Conservation (phyloP, 2,113 vertebrate species). For the Amphiprion ocellaris region DNA sequence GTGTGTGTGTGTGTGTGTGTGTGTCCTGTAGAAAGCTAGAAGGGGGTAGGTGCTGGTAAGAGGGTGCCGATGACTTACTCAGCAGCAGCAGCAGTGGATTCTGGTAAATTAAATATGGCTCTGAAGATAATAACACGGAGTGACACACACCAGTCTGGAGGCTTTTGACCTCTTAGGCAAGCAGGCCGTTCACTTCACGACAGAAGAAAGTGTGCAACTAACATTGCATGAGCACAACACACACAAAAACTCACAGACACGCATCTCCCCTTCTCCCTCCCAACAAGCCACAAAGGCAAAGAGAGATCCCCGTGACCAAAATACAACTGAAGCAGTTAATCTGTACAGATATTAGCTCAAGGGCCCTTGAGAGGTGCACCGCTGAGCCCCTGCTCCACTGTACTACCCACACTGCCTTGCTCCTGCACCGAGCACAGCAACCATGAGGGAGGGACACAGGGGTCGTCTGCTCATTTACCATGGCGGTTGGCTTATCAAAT, state of each 20-base stretch:
- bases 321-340: constrained; percentile 87
- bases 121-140: constrained; percentile 76
- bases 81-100: constrained; percentile 72
- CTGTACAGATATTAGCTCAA: constrained; percentile 85
- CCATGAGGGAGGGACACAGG: constrained; percentile 69
- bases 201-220: constrained; percentile 33
- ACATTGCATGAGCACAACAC: constrained; percentile 20
- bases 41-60: constrained; percentile 46
- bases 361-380: constrained; percentile 79
- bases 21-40: constrained; percentile 60
- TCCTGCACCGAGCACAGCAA: constrained; percentile 48
- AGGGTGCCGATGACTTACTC: constrained; percentile 74
- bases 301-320: constrained; percentile 83
- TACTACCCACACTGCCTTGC: constrained; percentile 71
- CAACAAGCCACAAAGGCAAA: constrained; percentile 74
- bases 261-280: constrained; percentile 46
- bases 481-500: constrained; percentile 71
- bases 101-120: constrained; percentile 78
- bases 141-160: constrained; percentile 62
- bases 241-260: constrained; percentile 31
- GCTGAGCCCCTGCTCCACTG: constrained; percentile 71
- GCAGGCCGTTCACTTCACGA: constrained; percentile 18
- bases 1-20: constrained; percentile 35
- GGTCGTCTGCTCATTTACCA: constrained; percentile 78
- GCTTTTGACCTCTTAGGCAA: constrained; percentile 58